Evolutionary conservation across 2,797 vertebrate species (phyloP).

Genomic region (Chanos chanos): DNA sequence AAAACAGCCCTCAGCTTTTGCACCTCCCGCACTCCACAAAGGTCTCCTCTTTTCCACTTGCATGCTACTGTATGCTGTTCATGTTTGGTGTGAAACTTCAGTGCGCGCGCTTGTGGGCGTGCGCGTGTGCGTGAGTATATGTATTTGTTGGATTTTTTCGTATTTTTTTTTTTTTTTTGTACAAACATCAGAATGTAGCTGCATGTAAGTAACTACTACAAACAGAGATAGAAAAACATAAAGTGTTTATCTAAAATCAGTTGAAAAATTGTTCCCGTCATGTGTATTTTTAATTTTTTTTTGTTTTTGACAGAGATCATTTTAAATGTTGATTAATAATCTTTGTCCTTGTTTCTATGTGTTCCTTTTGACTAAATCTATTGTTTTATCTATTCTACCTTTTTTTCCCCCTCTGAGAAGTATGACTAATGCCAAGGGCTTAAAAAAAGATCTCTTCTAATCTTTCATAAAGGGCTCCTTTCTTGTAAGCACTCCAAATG

Average conservation of each 20-base stretch:
- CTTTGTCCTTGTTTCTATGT: background rate
- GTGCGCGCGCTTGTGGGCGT: background rate
- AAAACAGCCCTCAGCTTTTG: slow-evolving; percentile 38
- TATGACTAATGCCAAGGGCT: background rate
- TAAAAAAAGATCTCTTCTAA: slow-evolving; percentile 15
- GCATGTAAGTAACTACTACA: too few relatives aligned
- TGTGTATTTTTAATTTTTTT: background rate
- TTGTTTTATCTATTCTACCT: background rate
- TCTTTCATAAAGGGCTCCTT: slow-evolving; percentile 5
- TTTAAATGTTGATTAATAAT: slow-evolving; percentile 7
- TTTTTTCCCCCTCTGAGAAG: background rate
- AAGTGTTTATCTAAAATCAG: too few relatives aligned
- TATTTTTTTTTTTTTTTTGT: background rate
- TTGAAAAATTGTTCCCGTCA: background rate
- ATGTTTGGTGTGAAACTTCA: too few relatives aligned
- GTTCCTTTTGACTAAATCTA: background rate
- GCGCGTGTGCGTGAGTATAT: background rate
- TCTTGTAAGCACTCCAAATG: slow-evolving; percentile 13
- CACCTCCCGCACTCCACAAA: slow-evolving; percentile 9
- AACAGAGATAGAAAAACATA: too few relatives aligned
- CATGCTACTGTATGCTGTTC: background rate
- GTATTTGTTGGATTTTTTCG: slow-evolving; percentile 3
- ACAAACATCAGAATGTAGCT: too few relatives aligned
- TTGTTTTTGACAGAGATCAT: background rate
- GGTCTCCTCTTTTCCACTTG: background rate